phyloP scores from a whole-genome alignment of 2,113 vertebrate genomes.

The Chlamydotis undulata region DNA sequence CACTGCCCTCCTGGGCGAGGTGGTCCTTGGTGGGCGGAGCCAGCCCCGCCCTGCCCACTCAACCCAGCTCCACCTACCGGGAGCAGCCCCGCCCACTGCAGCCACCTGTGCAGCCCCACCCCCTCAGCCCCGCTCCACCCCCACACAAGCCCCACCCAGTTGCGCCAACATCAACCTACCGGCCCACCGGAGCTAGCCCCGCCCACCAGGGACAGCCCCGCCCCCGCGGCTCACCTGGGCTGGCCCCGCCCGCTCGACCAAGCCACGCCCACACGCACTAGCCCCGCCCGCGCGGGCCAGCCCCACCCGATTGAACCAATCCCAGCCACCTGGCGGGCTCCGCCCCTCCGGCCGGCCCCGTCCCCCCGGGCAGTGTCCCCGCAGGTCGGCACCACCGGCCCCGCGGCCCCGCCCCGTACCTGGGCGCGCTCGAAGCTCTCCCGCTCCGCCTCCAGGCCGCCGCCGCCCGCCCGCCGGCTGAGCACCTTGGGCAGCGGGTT shows the following conservation, averaged over 20 bases:
- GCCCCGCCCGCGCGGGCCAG: neutral
- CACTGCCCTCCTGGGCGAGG: accelerated
- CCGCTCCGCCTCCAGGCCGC: slow-evolving; percentile 83
- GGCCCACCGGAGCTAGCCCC: too few relatives aligned
- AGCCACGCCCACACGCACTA: accelerated
- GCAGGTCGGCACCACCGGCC: too few relatives aligned
- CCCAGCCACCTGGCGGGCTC: neutral
- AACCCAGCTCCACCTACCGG: accelerated
- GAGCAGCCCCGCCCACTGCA: accelerated
- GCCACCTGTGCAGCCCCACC: neutral
- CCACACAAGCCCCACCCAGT: accelerated
- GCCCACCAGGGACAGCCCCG: neutral
- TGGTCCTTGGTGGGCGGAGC: neutral
- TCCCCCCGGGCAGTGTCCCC: neutral
- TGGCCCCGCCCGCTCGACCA: neutral
- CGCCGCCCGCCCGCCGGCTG: slow-evolving; percentile 82
- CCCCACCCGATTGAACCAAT: accelerated
- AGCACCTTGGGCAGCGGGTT: slow-evolving; percentile 89
- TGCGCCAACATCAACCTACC: accelerated
- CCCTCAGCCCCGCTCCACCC: neutral
- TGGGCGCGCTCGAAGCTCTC: slow-evolving; percentile 89
- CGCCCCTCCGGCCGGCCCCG: neutral
- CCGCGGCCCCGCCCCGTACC: slow-evolving; percentile 63
- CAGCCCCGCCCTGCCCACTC: neutral
- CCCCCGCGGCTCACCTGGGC: neutral